Evolutionary conservation across 2,113 vertebrate species (phyloP).

Genomic region (Catharus fuscescens): DNA sequence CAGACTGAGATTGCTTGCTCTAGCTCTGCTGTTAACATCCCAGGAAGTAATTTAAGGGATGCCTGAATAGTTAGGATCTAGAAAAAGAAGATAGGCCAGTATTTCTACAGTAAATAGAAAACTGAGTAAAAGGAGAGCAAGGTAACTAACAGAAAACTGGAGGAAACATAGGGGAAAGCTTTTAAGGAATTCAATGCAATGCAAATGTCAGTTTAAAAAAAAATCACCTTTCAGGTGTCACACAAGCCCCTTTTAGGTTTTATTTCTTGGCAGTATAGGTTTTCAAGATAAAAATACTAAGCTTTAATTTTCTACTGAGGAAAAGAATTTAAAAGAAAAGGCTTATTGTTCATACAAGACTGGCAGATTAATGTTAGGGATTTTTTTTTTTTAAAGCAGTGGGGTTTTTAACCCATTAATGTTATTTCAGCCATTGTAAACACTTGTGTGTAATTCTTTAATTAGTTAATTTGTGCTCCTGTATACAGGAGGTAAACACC

Average conservation of each 20-base stretch:
- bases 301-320: constrained; percentile 8
- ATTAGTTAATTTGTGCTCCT: background rate
- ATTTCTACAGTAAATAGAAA: background rate
- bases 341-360: background rate
- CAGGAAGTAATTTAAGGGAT: background rate
- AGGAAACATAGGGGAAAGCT: background rate
- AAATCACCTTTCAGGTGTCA: background rate
- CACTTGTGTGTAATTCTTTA: background rate
- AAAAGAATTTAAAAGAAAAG: background rate
- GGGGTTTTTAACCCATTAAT: background rate
- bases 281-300: background rate
- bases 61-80: background rate
- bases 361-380: background rate
- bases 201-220: background rate
- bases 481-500: accelerated
- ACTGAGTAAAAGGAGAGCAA: background rate
- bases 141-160: background rate
- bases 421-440: background rate
- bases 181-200: background rate
- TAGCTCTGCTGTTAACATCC: background rate
- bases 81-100: background rate
- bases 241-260: background rate
- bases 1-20: background rate
- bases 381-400: background rate
- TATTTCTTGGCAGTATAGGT: background rate